Percentiles rank a stretch among this genome's conserved stretches.
Evolutionary conservation across 2,888 invertebrate species (phyloP).

Genomic region (Drosophila helvetica): DNA sequence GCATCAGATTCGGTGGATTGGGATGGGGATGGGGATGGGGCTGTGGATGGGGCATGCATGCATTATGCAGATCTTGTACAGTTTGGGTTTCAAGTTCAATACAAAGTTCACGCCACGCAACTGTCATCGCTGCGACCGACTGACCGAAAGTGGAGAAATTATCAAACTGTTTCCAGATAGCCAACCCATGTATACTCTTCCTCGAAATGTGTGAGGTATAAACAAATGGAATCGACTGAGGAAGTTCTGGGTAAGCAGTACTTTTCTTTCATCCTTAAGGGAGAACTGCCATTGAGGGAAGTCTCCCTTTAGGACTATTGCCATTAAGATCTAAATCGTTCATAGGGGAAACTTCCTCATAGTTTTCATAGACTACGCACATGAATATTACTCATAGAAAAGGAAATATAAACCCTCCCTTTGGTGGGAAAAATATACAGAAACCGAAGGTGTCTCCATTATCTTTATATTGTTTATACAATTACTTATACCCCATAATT

Average conservation of each 20-base stretch:
- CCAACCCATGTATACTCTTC: slow-evolving; percentile 18
- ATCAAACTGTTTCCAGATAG: neutral
- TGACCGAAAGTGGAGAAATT: slow-evolving; percentile 23
- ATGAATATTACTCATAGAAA: neutral
- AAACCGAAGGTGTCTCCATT: neutral
- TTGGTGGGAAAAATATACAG: neutral
- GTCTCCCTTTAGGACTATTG: neutral
- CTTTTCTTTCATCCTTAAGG: neutral
- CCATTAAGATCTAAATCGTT: neutral
- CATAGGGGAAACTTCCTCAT: accelerated
- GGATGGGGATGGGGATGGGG: neutral
- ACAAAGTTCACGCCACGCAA: slow-evolving; percentile 58
- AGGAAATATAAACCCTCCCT: neutral
- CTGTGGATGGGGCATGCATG: slow-evolving; percentile 3
- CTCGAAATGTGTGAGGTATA: neutral
- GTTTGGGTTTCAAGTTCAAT: slow-evolving; percentile 68
- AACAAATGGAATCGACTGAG: slow-evolving; percentile 7
- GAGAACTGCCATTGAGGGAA: neutral
- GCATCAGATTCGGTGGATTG: neutral
- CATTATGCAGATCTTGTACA: slow-evolving; percentile 60
- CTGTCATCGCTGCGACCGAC: slow-evolving; percentile 7
- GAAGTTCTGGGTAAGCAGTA: neutral
- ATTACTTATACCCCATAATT: slow-evolving; percentile 48
- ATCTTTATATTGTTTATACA: slow-evolving; percentile 27
- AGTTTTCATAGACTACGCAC: neutral